A percentile compares a stretch with the other conserved stretches of the same genome.
These are phyloP conservation scores for Schlechtendalia chinensis DNA, from an alignment of 1,140 invertebrate genomes.

Conservation along the genomic window DNA sequence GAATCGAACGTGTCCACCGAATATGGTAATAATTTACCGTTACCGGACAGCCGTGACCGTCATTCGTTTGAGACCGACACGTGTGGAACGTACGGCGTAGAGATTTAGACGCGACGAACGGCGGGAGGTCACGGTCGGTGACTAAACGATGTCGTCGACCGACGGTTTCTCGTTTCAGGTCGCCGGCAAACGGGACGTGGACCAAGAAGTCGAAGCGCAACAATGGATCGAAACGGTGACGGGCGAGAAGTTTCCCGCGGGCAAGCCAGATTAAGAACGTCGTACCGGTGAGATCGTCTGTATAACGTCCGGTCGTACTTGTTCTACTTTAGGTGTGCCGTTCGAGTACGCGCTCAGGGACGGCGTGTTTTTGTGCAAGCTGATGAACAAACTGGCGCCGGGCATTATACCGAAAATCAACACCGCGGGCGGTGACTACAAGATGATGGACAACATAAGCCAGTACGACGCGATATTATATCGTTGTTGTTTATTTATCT, in stretches of 20 bases:
- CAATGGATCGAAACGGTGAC: conserved; percentile 87
- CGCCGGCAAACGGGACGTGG: conserved; percentile 82
- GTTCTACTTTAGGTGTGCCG: conserved; percentile 55
- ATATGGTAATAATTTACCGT: too few relatives aligned
- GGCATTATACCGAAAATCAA: conserved; percentile 85
- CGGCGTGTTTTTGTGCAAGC: conserved; percentile 75
- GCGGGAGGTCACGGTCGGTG: too few relatives aligned
- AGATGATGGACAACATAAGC: conserved; percentile 91
- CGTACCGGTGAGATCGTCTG: too few relatives aligned
- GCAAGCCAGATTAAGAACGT: conserved; percentile 53
- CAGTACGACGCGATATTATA: conserved; percentile 63
- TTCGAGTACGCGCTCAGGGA: conserved; percentile 81
- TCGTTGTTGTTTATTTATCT: too few relatives aligned
- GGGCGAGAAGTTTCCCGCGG: conserved; percentile 79
- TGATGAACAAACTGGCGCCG: conserved; percentile 84
- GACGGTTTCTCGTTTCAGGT: conserved; percentile 62
- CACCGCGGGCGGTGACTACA: conserved; percentile 82
- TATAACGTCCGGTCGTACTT: not conserved
- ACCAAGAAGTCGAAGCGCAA: conserved; percentile 84
- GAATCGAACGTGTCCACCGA: too few relatives aligned
- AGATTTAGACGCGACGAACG: too few relatives aligned
- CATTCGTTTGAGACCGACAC: too few relatives aligned
- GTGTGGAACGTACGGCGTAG: too few relatives aligned
- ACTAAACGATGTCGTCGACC: too few relatives aligned
- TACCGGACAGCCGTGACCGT: too few relatives aligned